Evolutionary conservation across 2,113 vertebrate genomes (phyloP), one percentile per base, ranked within the genome.

Genomic region (Litocranius walleri): DNA sequence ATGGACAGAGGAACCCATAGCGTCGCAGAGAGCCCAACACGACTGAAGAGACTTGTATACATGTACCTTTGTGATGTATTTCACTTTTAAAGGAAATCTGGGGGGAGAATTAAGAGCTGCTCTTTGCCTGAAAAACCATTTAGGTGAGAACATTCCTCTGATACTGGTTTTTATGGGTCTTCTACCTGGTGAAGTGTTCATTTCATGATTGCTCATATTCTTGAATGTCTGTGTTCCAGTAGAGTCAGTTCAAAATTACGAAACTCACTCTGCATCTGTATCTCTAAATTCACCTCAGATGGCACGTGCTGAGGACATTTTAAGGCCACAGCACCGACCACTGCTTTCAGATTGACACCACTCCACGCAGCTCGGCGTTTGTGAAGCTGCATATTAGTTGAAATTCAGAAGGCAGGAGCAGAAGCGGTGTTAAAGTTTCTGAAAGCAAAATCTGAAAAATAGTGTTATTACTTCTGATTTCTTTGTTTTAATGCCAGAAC

Each of bases 101-200:
- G 16, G 67, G 59, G 40, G 50, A 10, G 80, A 89, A 23, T 54
- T 71, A 89, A 84, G 50, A 97, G 67, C 88, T 97, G 54, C 36
- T 96, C 43, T 97, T 97, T 85, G 64, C 77, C 94, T 94, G 30
- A 81, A 59, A 93, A 40, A 4, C 45, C 21, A 9, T 62, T 83
- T 57, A 33, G 13, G 29, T 96, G 86, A 74, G 36, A 74, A 36
- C 59, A n/a, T 71, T 94, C n/a, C 95, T 95, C 21, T 96, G 50
- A 54, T 16, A 5, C 30, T 27, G 62, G n/a, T 27, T 74, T 85
- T 77, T 71, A 3, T 50, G 71, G 54, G 30, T 50, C n/a, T 91
- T 92, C 77, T 56, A 62, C 80, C 36, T 62, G 61, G 50, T 59
- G 8, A 78, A 64, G 19, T 67, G n/a, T 67, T 94, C 77, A 64